These are phyloP conservation scores for Tragopan temminckii DNA, from an alignment of 2,797 vertebrate species.

Conservation along the genomic window DNA sequence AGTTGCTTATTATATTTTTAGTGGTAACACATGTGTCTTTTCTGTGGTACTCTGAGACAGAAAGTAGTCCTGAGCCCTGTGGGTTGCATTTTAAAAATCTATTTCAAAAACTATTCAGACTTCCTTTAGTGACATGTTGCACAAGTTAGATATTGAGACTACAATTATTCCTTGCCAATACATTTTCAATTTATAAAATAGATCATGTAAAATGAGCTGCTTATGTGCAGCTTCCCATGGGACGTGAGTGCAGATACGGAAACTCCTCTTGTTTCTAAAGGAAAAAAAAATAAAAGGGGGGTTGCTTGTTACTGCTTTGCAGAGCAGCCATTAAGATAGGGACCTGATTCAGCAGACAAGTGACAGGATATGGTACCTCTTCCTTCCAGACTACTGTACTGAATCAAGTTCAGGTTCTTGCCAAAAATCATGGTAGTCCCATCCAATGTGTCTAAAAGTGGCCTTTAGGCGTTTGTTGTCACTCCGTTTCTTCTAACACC, in stretches of 20 bases:
- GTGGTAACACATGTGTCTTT: background rate
- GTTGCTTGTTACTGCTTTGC: background rate
- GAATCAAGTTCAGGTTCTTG: background rate
- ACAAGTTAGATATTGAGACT: background rate
- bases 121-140: background rate
- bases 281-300: background rate
- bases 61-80: background rate
- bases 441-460: background rate
- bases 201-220: background rate
- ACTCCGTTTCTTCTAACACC: background rate
- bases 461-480: background rate
- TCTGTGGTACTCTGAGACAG: background rate
- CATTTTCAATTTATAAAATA: constrained; percentile 28
- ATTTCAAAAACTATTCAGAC: background rate
- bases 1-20: background rate
- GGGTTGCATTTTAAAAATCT: background rate
- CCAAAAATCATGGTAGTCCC: background rate
- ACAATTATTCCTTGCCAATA: background rate
- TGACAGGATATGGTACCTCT: background rate
- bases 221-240: background rate
- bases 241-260: background rate
- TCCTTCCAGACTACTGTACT: background rate
- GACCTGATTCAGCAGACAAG: background rate
- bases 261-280: background rate
- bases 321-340: background rate